Base-by-base conservation (phyloP, 2,888 invertebrate genomes). In the Homarus gammarus region DNA sequence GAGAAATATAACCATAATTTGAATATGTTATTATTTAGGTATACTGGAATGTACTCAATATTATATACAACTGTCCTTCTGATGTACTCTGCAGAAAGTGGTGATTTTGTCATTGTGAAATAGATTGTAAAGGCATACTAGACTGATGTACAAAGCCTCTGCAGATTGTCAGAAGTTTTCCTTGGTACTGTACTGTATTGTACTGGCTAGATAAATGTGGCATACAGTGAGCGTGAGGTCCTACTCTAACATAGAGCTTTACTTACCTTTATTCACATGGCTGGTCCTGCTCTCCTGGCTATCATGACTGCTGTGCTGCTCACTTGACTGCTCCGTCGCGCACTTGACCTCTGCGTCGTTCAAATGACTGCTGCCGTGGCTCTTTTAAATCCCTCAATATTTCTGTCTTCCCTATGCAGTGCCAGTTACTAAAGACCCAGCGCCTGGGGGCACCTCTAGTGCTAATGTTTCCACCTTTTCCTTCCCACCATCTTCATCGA, bases 211-310 rank as follows among this genome's bases (percentile, higher is more conserved):
- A 64, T 64, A 64, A 64, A 64, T 12, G 5, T 79, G 31, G 33
- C 51, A 18, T 79, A 56, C 61, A 75, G 79, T 56, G n/a, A 38
- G 18, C 61, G 79, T 79, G 22, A 33, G 12, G 61, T 79, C 38
- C 10, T 6, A 56, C 61, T 79, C 79, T 79, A 79, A 79, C 79
- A 61, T n/a, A 36, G n/a, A 68, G 44, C 49, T 44, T 49, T 49
- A 75, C 75, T 75, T 75, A 75, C 75, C 64, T 49, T 68, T 82
- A 68, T 82, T 82, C 68, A 61, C 82, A 82, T 82, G 82, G 68
- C 68, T 82, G 82, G 36, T 68, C 68, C 82, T 78, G 51, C 18
- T 51, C 27, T 27, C 49, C 73, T 73, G 38, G 73, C 79, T 56
- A 51, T 68, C 27, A 68, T 68, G 82, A 40, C 82, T 82, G 64